Evolutionary conservation across 2,113 vertebrate genomes (phyloP).

Genomic region (Prunella himalayana): DNA sequence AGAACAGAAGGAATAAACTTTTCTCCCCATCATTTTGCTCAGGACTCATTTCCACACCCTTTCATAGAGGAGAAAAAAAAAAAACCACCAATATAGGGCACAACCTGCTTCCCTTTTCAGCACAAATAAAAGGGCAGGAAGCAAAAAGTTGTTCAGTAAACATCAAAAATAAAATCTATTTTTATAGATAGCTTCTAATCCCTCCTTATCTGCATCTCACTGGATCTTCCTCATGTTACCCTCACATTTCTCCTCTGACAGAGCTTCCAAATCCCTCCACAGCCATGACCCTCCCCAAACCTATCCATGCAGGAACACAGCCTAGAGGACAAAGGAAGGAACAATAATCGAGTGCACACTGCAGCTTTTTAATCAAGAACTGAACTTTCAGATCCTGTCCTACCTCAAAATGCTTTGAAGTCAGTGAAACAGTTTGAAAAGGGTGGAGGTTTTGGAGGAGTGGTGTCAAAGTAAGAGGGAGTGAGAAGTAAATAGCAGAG

Average conservation of each 20-base stretch:
- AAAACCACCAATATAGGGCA: no score
- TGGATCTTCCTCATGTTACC: background rate
- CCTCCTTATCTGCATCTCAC: background rate
- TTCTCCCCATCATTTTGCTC: background rate
- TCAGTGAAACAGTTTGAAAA: background rate
- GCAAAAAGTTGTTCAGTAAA: background rate
- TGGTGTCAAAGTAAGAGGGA: background rate
- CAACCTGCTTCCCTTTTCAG: background rate
- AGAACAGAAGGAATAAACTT: background rate
- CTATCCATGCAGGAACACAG: background rate
- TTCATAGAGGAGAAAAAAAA: background rate
- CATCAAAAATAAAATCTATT: background rate
- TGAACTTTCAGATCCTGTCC: background rate
- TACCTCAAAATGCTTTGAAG: background rate
- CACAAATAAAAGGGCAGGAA: background rate
- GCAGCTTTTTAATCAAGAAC: background rate
- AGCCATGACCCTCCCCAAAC: background rate
- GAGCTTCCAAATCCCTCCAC: background rate
- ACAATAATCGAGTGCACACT: fast-evolving
- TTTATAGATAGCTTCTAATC: background rate
- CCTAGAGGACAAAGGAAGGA: background rate
- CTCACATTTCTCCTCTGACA: background rate
- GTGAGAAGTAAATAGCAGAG: background rate
- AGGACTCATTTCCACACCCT: background rate
- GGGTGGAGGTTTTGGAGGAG: background rate